Conservation (phyloP, 2,113 vertebrate species). For the Microcebus griseorufus region DNA sequence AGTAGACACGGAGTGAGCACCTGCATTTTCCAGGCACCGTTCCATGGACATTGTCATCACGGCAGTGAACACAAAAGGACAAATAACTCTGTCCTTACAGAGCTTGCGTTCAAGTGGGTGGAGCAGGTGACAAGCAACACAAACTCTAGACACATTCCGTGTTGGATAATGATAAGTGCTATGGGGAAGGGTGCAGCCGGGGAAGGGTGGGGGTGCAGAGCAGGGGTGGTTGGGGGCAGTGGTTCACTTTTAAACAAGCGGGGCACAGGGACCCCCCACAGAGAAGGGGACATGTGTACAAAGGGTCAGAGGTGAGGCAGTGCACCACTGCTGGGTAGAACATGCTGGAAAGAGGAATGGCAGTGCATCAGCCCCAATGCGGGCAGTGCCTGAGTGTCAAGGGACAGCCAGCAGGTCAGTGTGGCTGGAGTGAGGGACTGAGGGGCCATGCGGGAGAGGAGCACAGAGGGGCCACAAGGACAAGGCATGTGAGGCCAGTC, state of each 20-base stretch:
- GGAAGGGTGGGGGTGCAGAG: neutral
- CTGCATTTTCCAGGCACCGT: rapidly evolving
- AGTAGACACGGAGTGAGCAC: too few relatives aligned
- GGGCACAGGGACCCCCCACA: rapidly evolving
- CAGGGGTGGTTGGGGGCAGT: rapidly evolving
- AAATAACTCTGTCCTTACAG: neutral
- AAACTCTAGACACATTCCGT: rapidly evolving
- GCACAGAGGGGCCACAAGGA: neutral
- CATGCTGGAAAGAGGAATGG: neutral
- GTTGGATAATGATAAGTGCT: neutral
- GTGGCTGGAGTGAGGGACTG: neutral
- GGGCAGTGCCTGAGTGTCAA: rapidly evolving
- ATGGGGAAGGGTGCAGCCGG: neutral
- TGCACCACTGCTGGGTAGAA: neutral
- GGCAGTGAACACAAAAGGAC: neutral
- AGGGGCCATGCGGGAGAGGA: neutral
- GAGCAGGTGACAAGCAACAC: neutral
- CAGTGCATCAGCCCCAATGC: rapidly evolving
- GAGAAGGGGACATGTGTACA: neutral
- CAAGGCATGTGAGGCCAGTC: rapidly evolving
- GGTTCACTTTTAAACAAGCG: neutral
- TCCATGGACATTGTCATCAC: rapidly evolving
- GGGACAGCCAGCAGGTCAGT: neutral
- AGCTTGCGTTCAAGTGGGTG: neutral
- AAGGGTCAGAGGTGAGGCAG: neutral